These are phyloP conservation scores for Triops longicaudatus DNA, from an alignment of 1,140 invertebrate genomes.

Conservation along the genomic window DNA sequence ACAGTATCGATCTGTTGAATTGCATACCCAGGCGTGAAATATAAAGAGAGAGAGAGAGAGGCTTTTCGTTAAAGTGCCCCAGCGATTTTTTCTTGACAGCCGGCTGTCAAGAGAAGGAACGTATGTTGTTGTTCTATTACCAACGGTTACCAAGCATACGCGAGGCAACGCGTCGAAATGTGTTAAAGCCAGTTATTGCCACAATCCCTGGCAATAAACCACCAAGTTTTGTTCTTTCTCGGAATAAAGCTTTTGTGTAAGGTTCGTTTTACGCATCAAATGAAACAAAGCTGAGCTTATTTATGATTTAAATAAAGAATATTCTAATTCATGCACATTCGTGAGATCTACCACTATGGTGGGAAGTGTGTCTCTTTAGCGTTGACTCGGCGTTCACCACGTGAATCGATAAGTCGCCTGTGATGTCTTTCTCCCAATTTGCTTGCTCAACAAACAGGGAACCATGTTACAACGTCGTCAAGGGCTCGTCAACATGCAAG, in stretches of 20 bases:
- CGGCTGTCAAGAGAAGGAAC: background rate
- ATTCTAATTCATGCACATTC: background rate
- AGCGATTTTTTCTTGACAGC: background rate
- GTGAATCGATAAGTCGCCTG: slow-evolving; percentile 6
- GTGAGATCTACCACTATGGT: background rate
- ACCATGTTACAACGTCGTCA: slow-evolving; percentile 14
- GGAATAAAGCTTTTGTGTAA: background rate
- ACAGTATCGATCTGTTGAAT: slow-evolving; percentile 1
- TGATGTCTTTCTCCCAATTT: slow-evolving; percentile 2
- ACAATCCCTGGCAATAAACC: background rate
- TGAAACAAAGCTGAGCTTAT: background rate
- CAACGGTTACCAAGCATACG: background rate
- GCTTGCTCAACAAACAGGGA: slow-evolving; percentile 10
- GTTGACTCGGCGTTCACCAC: background rate
- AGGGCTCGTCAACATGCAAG: slow-evolving; percentile 14
- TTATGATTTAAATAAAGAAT: background rate
- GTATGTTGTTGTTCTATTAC: background rate
- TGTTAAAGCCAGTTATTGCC: background rate
- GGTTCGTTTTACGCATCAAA: background rate
- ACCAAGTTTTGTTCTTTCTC: background rate
- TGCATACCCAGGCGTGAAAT: slow-evolving; percentile 14
- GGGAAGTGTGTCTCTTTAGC: background rate
- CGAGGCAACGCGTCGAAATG: background rate
- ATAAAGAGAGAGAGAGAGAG: background rate
- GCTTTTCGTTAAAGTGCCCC: background rate